Evolutionary conservation across 2,797 vertebrate genomes (phyloP).

Genomic region (Allobates femoralis): DNA sequence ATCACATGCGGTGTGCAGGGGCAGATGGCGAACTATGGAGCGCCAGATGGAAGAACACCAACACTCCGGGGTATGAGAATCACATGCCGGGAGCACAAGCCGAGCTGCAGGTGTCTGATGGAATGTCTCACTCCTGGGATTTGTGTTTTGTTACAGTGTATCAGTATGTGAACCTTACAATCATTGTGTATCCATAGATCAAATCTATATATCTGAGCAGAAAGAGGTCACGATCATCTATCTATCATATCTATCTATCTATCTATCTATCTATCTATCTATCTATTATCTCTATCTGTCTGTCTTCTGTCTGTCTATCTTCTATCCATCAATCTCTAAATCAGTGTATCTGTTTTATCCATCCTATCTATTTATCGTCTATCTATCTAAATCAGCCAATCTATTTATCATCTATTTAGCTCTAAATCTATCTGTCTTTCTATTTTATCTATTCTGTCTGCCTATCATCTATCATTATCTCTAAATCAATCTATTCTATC

Average conservation of each 20-base stretch:
- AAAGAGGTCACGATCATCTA: too few relatives aligned
- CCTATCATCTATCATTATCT: too few relatives aligned
- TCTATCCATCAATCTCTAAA: too few relatives aligned
- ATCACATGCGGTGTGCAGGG: slow-evolving; percentile 52
- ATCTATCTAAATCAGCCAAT: too few relatives aligned
- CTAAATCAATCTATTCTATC: too few relatives aligned
- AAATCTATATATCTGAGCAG: neutral
- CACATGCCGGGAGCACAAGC: slow-evolving; percentile 40
- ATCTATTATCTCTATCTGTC: too few relatives aligned
- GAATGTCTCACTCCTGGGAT: slow-evolving; percentile 1
- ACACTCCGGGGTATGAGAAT: slow-evolving; percentile 45
- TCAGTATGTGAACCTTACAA: neutral
- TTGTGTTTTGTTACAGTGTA: neutral
- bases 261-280: neutral
- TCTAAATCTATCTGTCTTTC: too few relatives aligned
- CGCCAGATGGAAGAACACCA: slow-evolving; percentile 58
- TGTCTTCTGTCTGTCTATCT: too few relatives aligned
- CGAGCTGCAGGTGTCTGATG: slow-evolving; percentile 47
- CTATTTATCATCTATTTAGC: too few relatives aligned
- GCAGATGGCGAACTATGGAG: slow-evolving; percentile 53
- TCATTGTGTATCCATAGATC: neutral
- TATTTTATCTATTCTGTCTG: too few relatives aligned
- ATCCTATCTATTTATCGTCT: too few relatives aligned
- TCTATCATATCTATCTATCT: neutral
- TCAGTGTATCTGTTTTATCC: too few relatives aligned